phyloP scores from a whole-genome alignment of 2,888 invertebrate species.

The Drosophila longiperda region DNA sequence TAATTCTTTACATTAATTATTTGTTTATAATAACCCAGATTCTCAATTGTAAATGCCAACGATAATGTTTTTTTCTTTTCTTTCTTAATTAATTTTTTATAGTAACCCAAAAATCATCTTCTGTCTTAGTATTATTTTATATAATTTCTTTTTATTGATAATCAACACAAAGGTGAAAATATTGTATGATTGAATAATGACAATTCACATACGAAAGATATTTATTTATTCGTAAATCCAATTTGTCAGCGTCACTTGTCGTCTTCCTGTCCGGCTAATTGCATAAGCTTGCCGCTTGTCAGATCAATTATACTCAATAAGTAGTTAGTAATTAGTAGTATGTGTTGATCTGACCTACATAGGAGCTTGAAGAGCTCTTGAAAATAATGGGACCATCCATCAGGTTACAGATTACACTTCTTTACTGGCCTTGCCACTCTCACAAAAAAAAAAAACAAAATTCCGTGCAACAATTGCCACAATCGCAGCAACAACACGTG shows the following conservation, averaged over 20 bases:
- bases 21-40: no score
- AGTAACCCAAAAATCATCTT: no score
- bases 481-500: conserved; percentile 66
- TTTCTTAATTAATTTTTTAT: background rate
- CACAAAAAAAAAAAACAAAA: background rate
- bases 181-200: background rate
- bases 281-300: conserved; percentile 36
- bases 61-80: background rate
- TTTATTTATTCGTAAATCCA: background rate
- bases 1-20: background rate
- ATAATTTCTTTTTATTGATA: background rate
- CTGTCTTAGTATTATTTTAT: no score
- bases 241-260: conserved; percentile 28
- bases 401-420: conserved; percentile 21
- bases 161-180: background rate
- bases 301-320: conserved; percentile 35
- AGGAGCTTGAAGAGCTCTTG: background rate
- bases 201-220: background rate
- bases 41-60: rapidly evolving
- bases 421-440: background rate
- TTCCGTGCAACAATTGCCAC: conserved; percentile 49
- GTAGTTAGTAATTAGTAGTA: background rate
- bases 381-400: background rate
- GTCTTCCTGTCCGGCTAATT: conserved; percentile 47
- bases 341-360: conserved; percentile 37